Evolutionary conservation across 2,797 vertebrate genomes (phyloP).

Genomic region (Darevskia mixta): DNA sequence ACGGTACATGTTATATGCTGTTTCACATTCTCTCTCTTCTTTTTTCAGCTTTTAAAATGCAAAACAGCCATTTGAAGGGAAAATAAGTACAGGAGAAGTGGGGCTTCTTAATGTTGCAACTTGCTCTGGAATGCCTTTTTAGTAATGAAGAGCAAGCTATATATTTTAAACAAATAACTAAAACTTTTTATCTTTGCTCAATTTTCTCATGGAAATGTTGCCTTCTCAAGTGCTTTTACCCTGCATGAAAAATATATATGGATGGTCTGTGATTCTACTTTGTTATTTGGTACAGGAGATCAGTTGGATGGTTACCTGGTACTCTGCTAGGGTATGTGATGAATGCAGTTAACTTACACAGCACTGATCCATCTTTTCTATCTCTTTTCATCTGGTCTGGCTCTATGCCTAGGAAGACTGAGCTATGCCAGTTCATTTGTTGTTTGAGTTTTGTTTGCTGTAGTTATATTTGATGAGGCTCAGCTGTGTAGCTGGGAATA

Average conservation of each 20-base stretch:
- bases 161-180: no score
- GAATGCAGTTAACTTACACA: neutral
- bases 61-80: neutral
- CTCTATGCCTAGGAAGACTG: neutral
- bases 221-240: neutral
- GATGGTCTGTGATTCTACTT: neutral
- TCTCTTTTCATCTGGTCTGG: neutral
- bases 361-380: neutral
- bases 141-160: no score
- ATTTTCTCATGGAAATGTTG: neutral
- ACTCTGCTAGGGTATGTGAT: neutral
- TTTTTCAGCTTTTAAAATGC: neutral
- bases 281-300: neutral
- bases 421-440: neutral
- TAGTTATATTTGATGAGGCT: neutral
- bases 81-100: neutral
- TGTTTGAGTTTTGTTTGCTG: neutral
- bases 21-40: neutral
- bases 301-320: neutral
- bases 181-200: neutral
- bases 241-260: neutral
- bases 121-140: no score
- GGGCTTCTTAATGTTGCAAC: no score
- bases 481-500: neutral
- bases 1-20: neutral